Evolutionary conservation across 1,140 invertebrate genomes (phyloP).

Genomic region (Magallana gigas): DNA sequence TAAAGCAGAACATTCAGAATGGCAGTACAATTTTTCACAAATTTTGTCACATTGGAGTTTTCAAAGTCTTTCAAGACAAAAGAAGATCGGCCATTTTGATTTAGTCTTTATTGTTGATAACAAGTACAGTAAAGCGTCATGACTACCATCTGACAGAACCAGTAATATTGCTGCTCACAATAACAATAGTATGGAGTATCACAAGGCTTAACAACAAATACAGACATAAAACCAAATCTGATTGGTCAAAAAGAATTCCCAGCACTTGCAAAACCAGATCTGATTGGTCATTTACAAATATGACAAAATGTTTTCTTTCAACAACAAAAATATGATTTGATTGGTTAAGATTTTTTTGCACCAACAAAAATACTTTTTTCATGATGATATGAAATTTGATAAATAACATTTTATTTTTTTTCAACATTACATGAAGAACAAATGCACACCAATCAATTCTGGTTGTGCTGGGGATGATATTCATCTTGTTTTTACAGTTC

Average conservation of each 20-base stretch:
- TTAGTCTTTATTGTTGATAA: constrained; percentile 32
- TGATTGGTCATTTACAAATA: constrained; percentile 28
- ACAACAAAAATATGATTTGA: neutral
- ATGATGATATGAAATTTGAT: constrained; percentile 2
- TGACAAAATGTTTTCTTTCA: neutral
- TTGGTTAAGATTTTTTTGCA: neutral
- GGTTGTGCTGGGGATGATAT: neutral
- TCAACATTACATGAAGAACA: neutral
- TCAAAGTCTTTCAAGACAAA: neutral
- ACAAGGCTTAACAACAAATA: constrained; percentile 38
- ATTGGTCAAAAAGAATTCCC: constrained; percentile 18
- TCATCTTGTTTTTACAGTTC: neutral
- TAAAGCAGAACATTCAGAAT: too few relatives aligned
- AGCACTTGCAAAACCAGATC: constrained; percentile 26
- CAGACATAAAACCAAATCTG: constrained; percentile 34
- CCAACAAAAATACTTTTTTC: neutral
- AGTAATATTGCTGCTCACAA: constrained; percentile 33
- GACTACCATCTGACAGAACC: constrained; percentile 36
- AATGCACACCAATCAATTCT: neutral
- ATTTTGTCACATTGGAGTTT: too few relatives aligned
- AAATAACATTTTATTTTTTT: neutral
- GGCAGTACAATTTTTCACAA: too few relatives aligned
- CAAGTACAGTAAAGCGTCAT: constrained; percentile 27
- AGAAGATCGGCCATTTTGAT: neutral
- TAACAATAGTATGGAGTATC: constrained; percentile 36